Conservation (phyloP, 1,140 invertebrate genomes). For the Myzus persicae region DNA sequence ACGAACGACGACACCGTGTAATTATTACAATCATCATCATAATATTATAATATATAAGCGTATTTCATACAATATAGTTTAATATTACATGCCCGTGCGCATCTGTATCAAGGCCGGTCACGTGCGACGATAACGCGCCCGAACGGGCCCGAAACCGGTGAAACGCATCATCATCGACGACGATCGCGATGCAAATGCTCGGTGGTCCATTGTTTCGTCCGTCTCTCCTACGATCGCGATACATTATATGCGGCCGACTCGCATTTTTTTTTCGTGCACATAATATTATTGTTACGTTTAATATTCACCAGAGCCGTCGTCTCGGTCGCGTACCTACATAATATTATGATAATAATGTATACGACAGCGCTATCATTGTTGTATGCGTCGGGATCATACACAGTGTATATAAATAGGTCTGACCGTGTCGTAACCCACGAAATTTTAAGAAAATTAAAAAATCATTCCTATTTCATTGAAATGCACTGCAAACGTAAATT, state of each 20-base stretch:
- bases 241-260: not conserved
- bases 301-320: not conserved
- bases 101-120: constrained; percentile 52
- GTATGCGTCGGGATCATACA: not conserved
- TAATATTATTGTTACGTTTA: not conserved
- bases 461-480: no score
- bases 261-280: not conserved
- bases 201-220: not conserved
- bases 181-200: not conserved
- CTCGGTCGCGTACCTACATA: not conserved
- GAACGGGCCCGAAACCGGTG: not conserved
- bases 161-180: not conserved
- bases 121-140: not conserved
- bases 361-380: not conserved
- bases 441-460: no score
- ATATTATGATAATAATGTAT: not conserved
- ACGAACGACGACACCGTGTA: not conserved
- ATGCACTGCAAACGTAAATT: no score
- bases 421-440: no score
- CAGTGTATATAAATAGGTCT: no score
- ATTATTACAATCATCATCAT: not conserved
- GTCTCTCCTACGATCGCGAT: not conserved
- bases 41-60: not conserved
- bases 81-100: not conserved
- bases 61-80: not conserved